These are phyloP conservation scores for Cetoscarus ocellatus DNA, from an alignment of 2,797 vertebrate species.

Conservation along the genomic window DNA sequence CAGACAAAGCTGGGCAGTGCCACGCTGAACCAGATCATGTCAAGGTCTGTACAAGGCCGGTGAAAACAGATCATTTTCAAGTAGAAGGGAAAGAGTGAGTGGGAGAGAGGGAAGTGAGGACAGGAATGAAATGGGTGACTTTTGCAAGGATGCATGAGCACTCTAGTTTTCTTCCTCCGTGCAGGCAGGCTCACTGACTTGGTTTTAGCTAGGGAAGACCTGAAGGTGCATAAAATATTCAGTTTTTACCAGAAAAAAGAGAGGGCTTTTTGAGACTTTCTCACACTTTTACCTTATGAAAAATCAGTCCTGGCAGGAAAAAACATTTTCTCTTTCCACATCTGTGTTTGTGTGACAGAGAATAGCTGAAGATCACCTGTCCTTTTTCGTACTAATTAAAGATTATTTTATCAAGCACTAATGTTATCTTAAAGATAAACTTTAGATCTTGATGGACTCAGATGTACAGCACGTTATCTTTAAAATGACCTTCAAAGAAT, in stretches of 20 bases:
- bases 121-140: constrained; percentile 48
- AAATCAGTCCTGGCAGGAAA: background rate
- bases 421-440: background rate
- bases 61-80: constrained; percentile 46
- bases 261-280: background rate
- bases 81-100: constrained; percentile 27
- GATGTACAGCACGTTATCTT: too few relatives aligned
- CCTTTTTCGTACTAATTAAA: background rate
- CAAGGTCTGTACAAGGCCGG: constrained; percentile 9
- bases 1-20: constrained; percentile 11
- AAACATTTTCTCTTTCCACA: background rate
- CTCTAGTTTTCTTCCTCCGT: constrained; percentile 50
- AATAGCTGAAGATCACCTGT: background rate
- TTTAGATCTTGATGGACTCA: background rate
- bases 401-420: background rate
- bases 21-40: constrained; percentile 14
- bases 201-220: constrained; percentile 33
- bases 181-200: constrained; percentile 39
- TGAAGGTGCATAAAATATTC: background rate
- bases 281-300: background rate
- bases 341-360: background rate
- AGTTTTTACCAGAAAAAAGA: background rate
- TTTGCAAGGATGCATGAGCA: constrained; percentile 65
- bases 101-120: constrained; percentile 49
- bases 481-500: background rate